Evolutionary conservation across 2,113 vertebrate species (phyloP).

Genomic region (Chionomys nivalis): DNA sequence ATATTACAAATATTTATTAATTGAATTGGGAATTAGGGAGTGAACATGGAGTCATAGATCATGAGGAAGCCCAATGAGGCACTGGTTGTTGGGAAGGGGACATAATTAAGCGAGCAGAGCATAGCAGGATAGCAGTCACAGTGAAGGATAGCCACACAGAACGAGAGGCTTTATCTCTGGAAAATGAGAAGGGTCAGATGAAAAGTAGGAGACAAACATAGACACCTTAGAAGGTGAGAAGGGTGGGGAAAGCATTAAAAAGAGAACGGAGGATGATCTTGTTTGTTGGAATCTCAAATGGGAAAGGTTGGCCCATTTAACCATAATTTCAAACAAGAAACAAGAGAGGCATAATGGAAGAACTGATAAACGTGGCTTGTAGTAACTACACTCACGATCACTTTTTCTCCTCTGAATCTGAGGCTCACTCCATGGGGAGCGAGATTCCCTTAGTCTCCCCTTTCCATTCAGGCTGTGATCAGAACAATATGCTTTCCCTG

Average conservation of each 20-base stretch:
- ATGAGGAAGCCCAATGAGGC: background rate
- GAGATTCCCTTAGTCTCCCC: background rate
- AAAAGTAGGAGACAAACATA: background rate
- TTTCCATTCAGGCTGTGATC: background rate
- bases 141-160: background rate
- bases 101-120: background rate
- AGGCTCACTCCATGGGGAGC: background rate
- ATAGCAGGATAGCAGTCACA: background rate
- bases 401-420: background rate
- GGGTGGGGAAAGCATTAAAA: background rate
- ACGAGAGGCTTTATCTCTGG: background rate
- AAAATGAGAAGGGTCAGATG: background rate
- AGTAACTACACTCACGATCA: background rate
- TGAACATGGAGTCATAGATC: background rate
- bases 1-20: background rate
- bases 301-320: background rate
- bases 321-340: background rate
- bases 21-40: constrained; percentile 1
- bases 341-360: background rate
- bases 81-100: background rate
- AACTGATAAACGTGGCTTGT: background rate
- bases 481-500: background rate
- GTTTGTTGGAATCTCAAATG: constrained; percentile 10
- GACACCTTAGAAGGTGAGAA: background rate
- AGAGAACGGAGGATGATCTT: background rate